Evolutionary conservation across 2,888 invertebrate species (phyloP), one percentile per base, ranked within the genome.

Genomic region (Nesidiocoris tenuis): DNA sequence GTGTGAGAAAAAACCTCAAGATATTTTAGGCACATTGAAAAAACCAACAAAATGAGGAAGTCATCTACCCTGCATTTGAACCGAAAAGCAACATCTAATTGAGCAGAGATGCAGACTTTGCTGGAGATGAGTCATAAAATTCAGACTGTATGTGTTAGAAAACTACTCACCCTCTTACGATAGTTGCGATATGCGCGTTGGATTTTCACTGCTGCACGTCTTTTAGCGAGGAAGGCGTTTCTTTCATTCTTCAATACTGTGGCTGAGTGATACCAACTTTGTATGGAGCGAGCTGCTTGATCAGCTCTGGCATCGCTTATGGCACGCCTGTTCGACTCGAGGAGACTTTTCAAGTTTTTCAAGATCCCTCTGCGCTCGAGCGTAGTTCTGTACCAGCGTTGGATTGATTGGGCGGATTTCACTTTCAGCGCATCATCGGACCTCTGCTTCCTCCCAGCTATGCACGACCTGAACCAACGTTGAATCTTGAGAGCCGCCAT

Each of bases 161-260:
- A n/a, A n/a, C n/a, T n/a, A n/a, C n/a, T 55, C 19, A 67, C 67
- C 23, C 22, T 67, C 1, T 21, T 19, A n/a, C 56, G 67, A 55
- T 67, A 61, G 19, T 18, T 5, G 79, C 81, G 84, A 80, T 86
- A 88, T 84, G 86, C 87, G 16, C 81, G 82, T 81, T 89, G 88
- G 68, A 90, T 86, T 78, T 82, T 85, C 0, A 83, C 72, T 7
- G 75, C 77, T 22, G 63, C 25, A 23, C 5, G 17, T 23, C 22
- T 21, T 21, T 22, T 17, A n/a, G 5, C 18, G 1, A 65, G n/a
- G n/a, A 65, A 2, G 23, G 17, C 1, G n/a, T 61, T 23, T 17
- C 9, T 70, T 5, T 22, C 25, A 3, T 56, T 61, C 18, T 18
- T 71, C 17, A 21, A 7, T 17, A 12, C 7, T 12, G 2, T 19